Evolutionary conservation across 2,113 vertebrate species (phyloP).

Genomic region (Pseudorhombus dupliciocellatus): DNA sequence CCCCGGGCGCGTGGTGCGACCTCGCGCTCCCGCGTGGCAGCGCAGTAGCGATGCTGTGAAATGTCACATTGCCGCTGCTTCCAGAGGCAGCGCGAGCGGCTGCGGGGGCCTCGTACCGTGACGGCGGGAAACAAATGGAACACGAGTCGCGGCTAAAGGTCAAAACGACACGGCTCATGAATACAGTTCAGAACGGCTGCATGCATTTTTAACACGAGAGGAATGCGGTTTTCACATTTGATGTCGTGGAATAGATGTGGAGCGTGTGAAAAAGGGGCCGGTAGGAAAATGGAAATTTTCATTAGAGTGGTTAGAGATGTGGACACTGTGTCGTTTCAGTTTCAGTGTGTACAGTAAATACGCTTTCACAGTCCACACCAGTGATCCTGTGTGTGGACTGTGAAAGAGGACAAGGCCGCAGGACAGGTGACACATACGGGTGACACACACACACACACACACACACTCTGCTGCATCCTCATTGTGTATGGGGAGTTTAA

Average conservation of each 20-base stretch:
- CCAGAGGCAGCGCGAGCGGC: constrained; percentile 48
- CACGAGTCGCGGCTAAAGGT: constrained; percentile 63
- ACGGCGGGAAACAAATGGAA: constrained; percentile 34
- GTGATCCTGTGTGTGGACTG: neutral
- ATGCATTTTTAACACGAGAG: constrained; percentile 11
- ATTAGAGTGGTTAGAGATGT: neutral
- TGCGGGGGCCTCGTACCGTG: constrained; percentile 41
- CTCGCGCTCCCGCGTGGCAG: constrained; percentile 49
- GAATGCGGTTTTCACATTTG: neutral
- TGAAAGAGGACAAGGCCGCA: constrained; percentile 8
- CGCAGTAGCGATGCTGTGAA: constrained; percentile 65
- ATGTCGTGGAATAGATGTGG: neutral
- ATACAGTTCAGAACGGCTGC: constrained; percentile 11
- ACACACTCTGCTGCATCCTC: neutral
- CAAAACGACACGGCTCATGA: constrained; percentile 42
- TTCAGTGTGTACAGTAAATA: neutral
- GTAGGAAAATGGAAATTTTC: neutral
- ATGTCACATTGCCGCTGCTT: constrained; percentile 71
- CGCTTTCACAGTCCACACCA: neutral
- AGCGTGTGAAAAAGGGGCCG: neutral
- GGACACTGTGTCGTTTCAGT: neutral
- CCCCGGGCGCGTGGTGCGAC: constrained; percentile 51
- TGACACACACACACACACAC: neutral
- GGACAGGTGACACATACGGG: neutral
- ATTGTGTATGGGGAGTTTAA: neutral